Base-by-base conservation (phyloP, 2,888 invertebrate species). In the Clostera curtula region DNA sequence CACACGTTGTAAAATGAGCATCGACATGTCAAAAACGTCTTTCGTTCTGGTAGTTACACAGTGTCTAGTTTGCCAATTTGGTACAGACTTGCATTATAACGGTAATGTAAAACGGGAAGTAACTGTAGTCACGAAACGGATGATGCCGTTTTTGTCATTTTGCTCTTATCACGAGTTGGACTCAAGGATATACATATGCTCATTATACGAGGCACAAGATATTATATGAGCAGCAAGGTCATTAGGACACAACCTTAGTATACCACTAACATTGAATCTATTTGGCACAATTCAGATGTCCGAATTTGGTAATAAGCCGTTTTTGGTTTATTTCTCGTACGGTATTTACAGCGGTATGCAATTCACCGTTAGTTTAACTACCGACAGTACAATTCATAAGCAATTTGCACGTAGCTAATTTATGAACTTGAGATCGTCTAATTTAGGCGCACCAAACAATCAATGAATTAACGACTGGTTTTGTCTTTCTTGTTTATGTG, bases 291-390 rank as follows among this genome's bases (percentile, higher is more conserved):
- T n/a, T n/a, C n/a, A n/a, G n/a, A n/a, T n/a, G n/a, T 41, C 39
- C 33, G 31, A 47, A 48, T 49, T 51, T 44, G 49, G 62, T 53
- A 57, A 50, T 56, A 63, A 55, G 47, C 59, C 49, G 56, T 60
- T 69, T 72, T 75, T 61, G 60, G 67, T 59, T 61, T 59, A 59
- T 55, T 53, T 58, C 56, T 49, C 62, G 59, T 70, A 77, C 77
- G 76, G 80, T 77, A 77, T 72, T 62, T 49, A 66, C 73, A 75
- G 71, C 77, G 73, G 76, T 71, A 60, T 61, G 53, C 38, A n/a
- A 29, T 50, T 45, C 36, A 65, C 80, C 70, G 80, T 76, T 77
- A 76, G 58, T 57, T 63, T 72, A 66, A 70, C 69, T 69, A 67
- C 59, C 40, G 31, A 40, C 43, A 37, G 38, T 36, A 47, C 45